Percentiles rank a stretch among this genome's conserved stretches.
These are phyloP conservation scores for Caenorhabditis japonica DNA, from an alignment of 2,888 invertebrate genomes.

Conservation along the genomic window DNA sequence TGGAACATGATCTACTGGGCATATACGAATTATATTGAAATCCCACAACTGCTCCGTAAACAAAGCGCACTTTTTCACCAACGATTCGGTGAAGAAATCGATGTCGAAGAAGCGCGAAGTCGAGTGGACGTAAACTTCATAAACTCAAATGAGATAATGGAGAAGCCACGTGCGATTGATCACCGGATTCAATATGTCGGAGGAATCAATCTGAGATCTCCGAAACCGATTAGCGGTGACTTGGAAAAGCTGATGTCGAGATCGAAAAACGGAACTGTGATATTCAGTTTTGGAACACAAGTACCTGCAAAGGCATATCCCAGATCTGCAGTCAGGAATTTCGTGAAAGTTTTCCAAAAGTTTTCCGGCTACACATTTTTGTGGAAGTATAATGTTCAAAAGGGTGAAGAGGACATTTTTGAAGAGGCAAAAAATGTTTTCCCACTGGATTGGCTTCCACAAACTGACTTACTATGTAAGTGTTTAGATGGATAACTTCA, in stretches of 20 bases:
- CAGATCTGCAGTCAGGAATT: slow-evolving; percentile 39
- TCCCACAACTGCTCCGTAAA: slow-evolving; percentile 20
- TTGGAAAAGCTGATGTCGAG: slow-evolving; percentile 19
- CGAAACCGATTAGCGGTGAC: slow-evolving; percentile 42
- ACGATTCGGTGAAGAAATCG: slow-evolving; percentile 13
- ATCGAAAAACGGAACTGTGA: slow-evolving; percentile 35
- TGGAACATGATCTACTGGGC: slow-evolving; percentile 38
- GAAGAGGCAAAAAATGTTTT: slow-evolving; percentile 48
- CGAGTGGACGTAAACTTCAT: slow-evolving; percentile 56
- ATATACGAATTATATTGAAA: slow-evolving; percentile 25
- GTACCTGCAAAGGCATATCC: slow-evolving; percentile 50
- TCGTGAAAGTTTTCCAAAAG: slow-evolving; percentile 61
- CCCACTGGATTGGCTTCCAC: slow-evolving; percentile 61
- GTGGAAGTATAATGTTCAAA: slow-evolving; percentile 62
- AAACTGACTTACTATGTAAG: slow-evolving; percentile 62
- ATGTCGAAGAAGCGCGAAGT: slow-evolving; percentile 14
- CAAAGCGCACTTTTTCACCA: slow-evolving; percentile 21
- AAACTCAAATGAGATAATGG: slow-evolving; percentile 71
- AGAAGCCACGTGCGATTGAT: slow-evolving; percentile 60
- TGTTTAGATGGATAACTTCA: too few species aligned
- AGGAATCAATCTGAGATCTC: slow-evolving; percentile 57
- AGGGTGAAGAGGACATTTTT: slow-evolving; percentile 52
- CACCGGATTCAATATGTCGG: slow-evolving; percentile 68
- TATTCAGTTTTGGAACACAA: slow-evolving; percentile 53
- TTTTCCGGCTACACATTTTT: slow-evolving; percentile 64